phyloP scores from a whole-genome alignment of 2,888 invertebrate species.

The Xylocampa areola region DNA sequence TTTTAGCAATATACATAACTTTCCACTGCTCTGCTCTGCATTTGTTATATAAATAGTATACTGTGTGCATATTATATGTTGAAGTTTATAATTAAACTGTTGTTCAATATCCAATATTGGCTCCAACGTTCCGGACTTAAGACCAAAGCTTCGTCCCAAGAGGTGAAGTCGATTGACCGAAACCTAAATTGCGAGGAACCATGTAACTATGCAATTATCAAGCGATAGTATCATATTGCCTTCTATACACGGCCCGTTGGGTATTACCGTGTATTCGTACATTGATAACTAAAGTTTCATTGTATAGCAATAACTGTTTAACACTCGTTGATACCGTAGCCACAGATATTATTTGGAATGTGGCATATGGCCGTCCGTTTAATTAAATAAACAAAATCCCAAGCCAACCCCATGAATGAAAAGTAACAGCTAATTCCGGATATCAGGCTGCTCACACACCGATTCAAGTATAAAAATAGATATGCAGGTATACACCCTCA shows the following conservation, averaged over 20 bases:
- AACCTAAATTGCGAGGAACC: constrained; percentile 49
- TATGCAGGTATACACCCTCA: constrained; percentile 54
- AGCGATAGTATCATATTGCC: constrained; percentile 36
- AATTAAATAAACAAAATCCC: constrained; percentile 14
- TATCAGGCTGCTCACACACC: constrained; percentile 35
- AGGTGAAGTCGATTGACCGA: constrained; percentile 26
- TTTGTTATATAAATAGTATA: too few relatives aligned
- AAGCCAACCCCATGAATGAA: constrained; percentile 17
- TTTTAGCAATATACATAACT: too few relatives aligned
- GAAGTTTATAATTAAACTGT: neutral
- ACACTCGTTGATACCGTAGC: neutral
- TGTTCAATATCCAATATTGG: neutral
- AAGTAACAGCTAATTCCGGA: constrained; percentile 34
- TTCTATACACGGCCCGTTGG: constrained; percentile 22
- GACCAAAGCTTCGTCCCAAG: constrained; percentile 26
- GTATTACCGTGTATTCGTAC: constrained; percentile 12
- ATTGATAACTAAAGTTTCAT: constrained; percentile 11
- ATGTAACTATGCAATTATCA: constrained; percentile 41
- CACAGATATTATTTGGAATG: neutral
- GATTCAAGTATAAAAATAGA: constrained; percentile 43
- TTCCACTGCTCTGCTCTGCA: too few relatives aligned
- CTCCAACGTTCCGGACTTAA: neutral
- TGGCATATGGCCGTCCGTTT: neutral
- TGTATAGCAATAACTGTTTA: constrained; percentile 8
- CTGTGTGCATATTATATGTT: too few relatives aligned